Base-by-base conservation (phyloP, 2,888 invertebrate genomes). In the Sminthurinus aureus region DNA sequence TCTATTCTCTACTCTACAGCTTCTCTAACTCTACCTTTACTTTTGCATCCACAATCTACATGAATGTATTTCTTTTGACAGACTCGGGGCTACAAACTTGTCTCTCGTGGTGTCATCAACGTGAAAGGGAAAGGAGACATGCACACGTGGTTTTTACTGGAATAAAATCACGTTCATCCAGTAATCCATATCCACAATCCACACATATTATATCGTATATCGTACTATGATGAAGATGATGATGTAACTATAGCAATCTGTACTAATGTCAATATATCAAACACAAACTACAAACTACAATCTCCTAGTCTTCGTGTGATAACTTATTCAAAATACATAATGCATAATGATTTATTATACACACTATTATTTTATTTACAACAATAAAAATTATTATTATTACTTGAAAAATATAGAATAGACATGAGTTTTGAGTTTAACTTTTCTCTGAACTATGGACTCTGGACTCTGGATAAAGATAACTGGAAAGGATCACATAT, bases 111-210 rank as follows among this genome's bases (percentile, higher is more conserved):
- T 22, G 93, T 93, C 85, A 94, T 98, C 81, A 94, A 95, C 89
- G 97, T 98, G 18, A 98, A 98, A 91, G 98, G 98, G 83, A 98
- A 98, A 91, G 98, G 97, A 24, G 94, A 96, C 87, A 98, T 98
- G 97, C 93, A 96, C 86, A 98, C 97, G 0, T 97, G 94, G 91
- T 96, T 96, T 90, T 92, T 96, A 13, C 71, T 71, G 13, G 66
- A 78, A 58, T 8, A 58, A 24, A 18, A 66, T 9, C 6, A 77
- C 24, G 71, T 71, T 38, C 38, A 38, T 38, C 38, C 38, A 6
- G 1, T 38, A 1, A 38, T 38, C 38, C 38, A 38, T 38, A 38
- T 38, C 38, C 38, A 38, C 71, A 71, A 24, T 71, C 26, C 26
- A 76, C 76, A 50, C n/a, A 38, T 38, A 38, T 26, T 26, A 38